Percentiles rank a stretch among this genome's conserved stretches.
These are phyloP conservation scores for Zaprionus lineosus DNA, from an alignment of 2,888 invertebrate genomes.

Conservation along the genomic window DNA sequence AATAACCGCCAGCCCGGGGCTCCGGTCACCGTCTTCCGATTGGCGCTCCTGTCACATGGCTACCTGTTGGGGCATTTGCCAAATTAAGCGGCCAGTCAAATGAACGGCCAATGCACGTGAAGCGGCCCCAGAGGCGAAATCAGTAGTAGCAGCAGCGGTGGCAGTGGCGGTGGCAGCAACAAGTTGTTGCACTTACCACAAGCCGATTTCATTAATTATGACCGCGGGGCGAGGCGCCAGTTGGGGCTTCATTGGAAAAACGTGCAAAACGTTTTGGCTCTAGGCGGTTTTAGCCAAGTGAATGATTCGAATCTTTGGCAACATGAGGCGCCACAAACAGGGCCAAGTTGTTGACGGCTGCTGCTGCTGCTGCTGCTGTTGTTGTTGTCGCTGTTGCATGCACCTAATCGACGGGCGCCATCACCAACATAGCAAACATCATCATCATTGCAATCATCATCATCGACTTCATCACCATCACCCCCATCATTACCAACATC, in stretches of 20 bases:
- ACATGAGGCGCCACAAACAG: slow-evolving; percentile 63
- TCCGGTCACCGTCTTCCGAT: slow-evolving; percentile 17
- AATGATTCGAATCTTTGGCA: slow-evolving; percentile 67
- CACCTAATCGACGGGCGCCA: slow-evolving; percentile 73
- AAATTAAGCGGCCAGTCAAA: slow-evolving; percentile 49
- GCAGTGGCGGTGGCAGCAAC: slow-evolving; percentile 10
- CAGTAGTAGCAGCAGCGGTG: not conserved
- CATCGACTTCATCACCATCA: slow-evolving; percentile 17
- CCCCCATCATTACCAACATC: not conserved
- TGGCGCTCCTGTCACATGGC: slow-evolving; percentile 61
- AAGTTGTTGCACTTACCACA: slow-evolving; percentile 41
- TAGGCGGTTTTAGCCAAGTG: slow-evolving; percentile 66
- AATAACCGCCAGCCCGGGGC: slow-evolving; percentile 52
- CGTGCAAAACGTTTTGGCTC: slow-evolving; percentile 71
- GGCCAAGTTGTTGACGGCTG: slow-evolving; percentile 33
- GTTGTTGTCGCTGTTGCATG: slow-evolving; percentile 62
- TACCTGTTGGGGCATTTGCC: slow-evolving; percentile 39
- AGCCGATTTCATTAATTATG: slow-evolving; percentile 73
- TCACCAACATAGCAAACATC: slow-evolving; percentile 42
- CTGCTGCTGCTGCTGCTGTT: slow-evolving; percentile 28
- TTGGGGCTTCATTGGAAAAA: slow-evolving; percentile 73
- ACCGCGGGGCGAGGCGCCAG: slow-evolving; percentile 47
- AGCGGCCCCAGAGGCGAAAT: too few relatives aligned
- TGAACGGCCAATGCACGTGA: slow-evolving; percentile 17
- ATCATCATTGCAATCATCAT: slow-evolving; percentile 5